phyloP scores from a whole-genome alignment of 1,140 invertebrate species.

The Theocolax elegans region DNA sequence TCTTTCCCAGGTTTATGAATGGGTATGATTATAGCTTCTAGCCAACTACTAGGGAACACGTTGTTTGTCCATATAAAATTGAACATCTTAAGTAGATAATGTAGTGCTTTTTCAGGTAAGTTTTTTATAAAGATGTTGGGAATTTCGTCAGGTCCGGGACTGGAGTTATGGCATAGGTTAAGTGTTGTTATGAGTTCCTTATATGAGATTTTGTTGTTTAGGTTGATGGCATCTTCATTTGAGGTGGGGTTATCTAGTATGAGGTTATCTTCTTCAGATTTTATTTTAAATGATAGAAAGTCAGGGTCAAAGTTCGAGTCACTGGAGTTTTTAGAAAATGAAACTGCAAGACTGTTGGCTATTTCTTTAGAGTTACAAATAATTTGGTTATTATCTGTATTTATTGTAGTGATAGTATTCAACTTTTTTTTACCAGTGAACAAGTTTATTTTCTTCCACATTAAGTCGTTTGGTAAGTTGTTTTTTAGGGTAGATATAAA shows the following conservation, averaged over 20 bases:
- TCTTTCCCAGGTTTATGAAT: constrained; percentile 56
- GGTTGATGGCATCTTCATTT: not conserved
- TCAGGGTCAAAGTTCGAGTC: constrained; percentile 44
- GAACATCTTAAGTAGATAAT: constrained; percentile 44
- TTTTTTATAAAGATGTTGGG: constrained; percentile 45
- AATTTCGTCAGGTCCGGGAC: constrained; percentile 48
- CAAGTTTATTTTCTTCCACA: constrained; percentile 41
- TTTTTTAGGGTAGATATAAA: constrained; percentile 35
- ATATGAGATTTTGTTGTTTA: not conserved
- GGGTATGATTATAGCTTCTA: constrained; percentile 48
- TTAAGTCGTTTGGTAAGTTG: constrained; percentile 2
- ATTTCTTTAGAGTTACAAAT: constrained; percentile 39
- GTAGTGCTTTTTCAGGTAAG: constrained; percentile 37
- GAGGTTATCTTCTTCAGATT: not conserved
- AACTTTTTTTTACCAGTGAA: constrained; percentile 12
- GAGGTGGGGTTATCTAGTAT: not conserved
- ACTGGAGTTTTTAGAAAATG: constrained; percentile 48
- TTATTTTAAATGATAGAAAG: constrained; percentile 44
- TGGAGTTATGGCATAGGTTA: constrained; percentile 16
- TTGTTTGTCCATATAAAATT: constrained; percentile 47
- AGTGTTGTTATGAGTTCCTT: constrained; percentile 18
- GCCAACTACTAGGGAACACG: constrained; percentile 52
- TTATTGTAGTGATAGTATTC: constrained; percentile 1
- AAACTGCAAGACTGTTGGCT: constrained; percentile 45
- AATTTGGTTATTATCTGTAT: not conserved